These are phyloP conservation scores for Mystacornis crossleyi DNA, from an alignment of 2,113 vertebrate genomes.

Conservation along the genomic window DNA sequence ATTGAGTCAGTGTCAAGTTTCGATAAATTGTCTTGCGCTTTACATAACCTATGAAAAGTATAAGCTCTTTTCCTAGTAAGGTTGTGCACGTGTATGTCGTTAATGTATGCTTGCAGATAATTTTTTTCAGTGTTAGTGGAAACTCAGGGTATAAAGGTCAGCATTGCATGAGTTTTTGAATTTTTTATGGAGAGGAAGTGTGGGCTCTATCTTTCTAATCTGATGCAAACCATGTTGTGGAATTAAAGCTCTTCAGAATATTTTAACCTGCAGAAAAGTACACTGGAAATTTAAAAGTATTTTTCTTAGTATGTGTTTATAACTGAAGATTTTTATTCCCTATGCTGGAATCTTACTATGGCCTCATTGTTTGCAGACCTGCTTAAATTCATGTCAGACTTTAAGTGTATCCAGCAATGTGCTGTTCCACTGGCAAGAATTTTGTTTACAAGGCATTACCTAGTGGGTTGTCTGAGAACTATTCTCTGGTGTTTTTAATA, in stretches of 20 bases:
- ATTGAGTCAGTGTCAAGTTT: background rate
- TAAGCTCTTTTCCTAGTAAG: background rate
- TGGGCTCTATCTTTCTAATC: background rate
- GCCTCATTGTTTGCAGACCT: background rate
- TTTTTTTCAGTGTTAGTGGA: background rate
- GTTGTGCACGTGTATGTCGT: accelerated
- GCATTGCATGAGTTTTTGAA: background rate
- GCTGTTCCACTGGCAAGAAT: background rate
- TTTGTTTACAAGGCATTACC: background rate
- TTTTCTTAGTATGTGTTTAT: background rate
- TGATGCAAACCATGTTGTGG: accelerated
- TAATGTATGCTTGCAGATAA: background rate
- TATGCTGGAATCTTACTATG: accelerated
- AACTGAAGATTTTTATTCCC: background rate
- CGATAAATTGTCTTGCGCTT: background rate
- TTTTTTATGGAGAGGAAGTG: background rate
- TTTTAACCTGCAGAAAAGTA: background rate
- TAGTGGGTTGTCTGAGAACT: background rate
- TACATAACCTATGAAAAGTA: background rate
- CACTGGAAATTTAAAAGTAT: background rate
- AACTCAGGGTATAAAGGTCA: background rate
- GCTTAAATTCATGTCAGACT: background rate
- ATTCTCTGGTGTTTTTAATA: background rate
- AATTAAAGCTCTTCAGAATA: background rate
- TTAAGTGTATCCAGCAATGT: background rate